Evolutionary conservation across 2,888 invertebrate genomes (phyloP).

Genomic region (Lasioglossum morio): DNA sequence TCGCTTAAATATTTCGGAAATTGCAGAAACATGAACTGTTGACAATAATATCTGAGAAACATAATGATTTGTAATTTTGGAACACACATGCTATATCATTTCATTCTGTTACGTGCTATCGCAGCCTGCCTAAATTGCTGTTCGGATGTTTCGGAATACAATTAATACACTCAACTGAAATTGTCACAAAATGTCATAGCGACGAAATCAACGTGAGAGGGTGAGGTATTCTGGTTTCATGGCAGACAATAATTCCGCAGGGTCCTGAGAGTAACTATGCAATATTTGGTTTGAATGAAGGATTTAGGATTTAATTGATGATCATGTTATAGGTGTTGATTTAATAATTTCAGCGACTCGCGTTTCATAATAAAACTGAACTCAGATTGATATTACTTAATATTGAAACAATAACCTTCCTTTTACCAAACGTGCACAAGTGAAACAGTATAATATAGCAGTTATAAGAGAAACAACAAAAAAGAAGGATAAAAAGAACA

Average conservation of each 20-base stretch:
- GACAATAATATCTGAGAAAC: background rate
- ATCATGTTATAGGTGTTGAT: background rate
- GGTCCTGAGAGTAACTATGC: background rate
- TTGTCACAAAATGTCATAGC: constrained; percentile 14
- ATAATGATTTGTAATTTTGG: background rate
- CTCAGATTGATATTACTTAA: background rate
- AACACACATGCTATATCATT: background rate
- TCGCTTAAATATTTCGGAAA: background rate
- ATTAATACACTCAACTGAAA: constrained; percentile 1
- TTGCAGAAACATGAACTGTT: background rate
- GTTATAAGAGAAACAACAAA: background rate
- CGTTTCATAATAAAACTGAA: background rate
- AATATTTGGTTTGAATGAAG: background rate
- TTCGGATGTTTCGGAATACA: background rate
- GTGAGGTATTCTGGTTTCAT: constrained; percentile 8
- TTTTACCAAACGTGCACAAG: background rate
- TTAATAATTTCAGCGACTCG: background rate
- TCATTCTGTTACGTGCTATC: background rate
- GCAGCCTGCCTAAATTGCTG: background rate
- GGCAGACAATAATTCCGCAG: constrained; percentile 12
- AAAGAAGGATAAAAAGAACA: background rate
- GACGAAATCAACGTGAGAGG: background rate
- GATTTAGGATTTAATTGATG: background rate
- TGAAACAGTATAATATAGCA: background rate
- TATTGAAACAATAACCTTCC: background rate